phyloP scores from a whole-genome alignment of 2,888 invertebrate species.

The Nyleta sp. region DNA sequence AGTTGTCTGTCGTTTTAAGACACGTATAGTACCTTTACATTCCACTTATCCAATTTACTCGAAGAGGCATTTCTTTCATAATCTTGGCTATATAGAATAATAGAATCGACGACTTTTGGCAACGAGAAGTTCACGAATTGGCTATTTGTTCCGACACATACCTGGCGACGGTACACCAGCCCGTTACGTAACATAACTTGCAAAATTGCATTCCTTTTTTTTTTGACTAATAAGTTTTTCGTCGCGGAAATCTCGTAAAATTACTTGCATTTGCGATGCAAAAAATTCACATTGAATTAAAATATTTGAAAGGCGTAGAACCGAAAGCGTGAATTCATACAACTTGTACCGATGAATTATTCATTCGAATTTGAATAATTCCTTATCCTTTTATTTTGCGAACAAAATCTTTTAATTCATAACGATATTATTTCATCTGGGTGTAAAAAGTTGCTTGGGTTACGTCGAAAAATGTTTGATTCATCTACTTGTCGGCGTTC shows the following conservation, averaged over 20 bases:
- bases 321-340: constrained; percentile 15
- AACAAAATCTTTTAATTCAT: constrained; percentile 22
- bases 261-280: constrained; percentile 21
- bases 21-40: too few relatives aligned
- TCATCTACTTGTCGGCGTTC: constrained; percentile 4
- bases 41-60: too few relatives aligned
- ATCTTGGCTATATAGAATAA: too few relatives aligned
- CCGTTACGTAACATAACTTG: too few relatives aligned
- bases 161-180: too few relatives aligned
- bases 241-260: constrained; percentile 11
- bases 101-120: too few relatives aligned
- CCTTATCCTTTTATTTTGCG: constrained; percentile 17
- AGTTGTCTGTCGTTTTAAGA: too few relatives aligned
- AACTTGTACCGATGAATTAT: constrained; percentile 23
- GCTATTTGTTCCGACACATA: too few relatives aligned
- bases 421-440: constrained; percentile 1
- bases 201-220: too few relatives aligned
- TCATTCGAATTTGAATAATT: constrained; percentile 18
- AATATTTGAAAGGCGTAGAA: constrained; percentile 27
- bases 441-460: constrained; percentile 1
- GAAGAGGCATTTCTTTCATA: too few relatives aligned
- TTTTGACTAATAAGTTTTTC: background rate
- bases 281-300: constrained; percentile 21
- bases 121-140: too few relatives aligned
- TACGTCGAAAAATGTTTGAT: constrained; percentile 7